A percentile compares a stretch with the other conserved stretches of the same genome.
Conservation (phyloP, 1,140 invertebrate species). For the Micrasema minimum region DNA sequence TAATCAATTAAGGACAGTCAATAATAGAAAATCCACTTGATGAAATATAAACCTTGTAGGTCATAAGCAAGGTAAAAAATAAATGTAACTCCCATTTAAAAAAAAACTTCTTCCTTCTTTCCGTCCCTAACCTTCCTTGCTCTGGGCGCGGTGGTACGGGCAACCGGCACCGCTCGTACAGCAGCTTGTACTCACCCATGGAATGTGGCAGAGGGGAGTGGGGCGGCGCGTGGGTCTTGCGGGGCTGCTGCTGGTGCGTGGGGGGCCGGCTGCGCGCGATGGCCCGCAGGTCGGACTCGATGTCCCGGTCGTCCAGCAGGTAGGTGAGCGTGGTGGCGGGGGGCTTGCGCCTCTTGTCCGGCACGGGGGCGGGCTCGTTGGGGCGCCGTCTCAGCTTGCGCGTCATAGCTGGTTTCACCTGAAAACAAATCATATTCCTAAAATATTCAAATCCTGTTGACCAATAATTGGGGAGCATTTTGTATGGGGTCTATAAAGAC, state of each 20-base stretch:
- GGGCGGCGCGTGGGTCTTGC: constrained; percentile 56
- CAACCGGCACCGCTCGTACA: too few species aligned
- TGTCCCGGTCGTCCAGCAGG: constrained; percentile 87
- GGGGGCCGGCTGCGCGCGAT: constrained; percentile 73
- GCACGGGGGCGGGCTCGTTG: constrained; percentile 91
- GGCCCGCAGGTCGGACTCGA: constrained; percentile 87
- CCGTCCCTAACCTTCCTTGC: too few species aligned
- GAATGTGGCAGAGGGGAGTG: constrained; percentile 43
- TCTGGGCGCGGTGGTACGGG: too few species aligned
- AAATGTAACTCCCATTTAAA: too few species aligned
- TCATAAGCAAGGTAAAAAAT: too few species aligned
- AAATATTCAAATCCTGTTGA: neutral
- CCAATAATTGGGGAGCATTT: too few species aligned
- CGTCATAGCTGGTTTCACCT: constrained; percentile 81
- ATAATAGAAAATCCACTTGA: too few species aligned
- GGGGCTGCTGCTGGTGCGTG: constrained; percentile 61
- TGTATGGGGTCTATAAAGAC: too few species aligned
- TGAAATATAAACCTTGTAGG: too few species aligned
- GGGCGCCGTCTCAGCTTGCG: constrained; percentile 90
- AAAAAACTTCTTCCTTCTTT: too few species aligned
- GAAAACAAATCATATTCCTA: constrained; percentile 20
- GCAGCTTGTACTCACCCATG: constrained; percentile 26
- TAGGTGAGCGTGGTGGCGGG: constrained; percentile 86
- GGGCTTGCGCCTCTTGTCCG: constrained; percentile 84
- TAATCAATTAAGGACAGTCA: too few species aligned